phyloP scores from a whole-genome alignment of 2,113 vertebrate genomes.

The Australoheros scitulus region DNA sequence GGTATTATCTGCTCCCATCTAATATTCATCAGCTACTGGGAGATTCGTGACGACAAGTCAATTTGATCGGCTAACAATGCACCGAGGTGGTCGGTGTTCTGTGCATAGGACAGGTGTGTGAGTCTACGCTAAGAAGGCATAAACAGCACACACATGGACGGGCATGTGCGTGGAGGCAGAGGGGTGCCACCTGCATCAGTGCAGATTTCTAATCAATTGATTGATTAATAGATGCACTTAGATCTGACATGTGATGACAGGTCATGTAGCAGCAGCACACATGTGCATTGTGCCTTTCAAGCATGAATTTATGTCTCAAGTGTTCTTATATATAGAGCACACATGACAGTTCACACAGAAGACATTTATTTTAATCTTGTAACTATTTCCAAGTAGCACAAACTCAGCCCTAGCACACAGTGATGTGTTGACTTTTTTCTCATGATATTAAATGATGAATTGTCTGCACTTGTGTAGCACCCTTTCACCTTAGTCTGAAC shows the following conservation, averaged over 20 bases:
- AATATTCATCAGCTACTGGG: conserved; percentile 76
- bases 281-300: not conserved
- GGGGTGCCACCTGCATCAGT: not conserved
- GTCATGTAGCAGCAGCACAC: conserved; percentile 12
- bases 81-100: conserved; percentile 46
- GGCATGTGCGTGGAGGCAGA: conserved; percentile 41
- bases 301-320: not conserved
- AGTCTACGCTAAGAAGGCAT: conserved; percentile 14
- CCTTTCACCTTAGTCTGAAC: no score
- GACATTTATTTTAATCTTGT: not conserved
- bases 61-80: conserved; percentile 62
- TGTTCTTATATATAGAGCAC: conserved; percentile 9
- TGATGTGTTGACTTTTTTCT: no score
- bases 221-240: not conserved
- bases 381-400: not conserved
- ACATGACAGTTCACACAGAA: not conserved
- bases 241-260: conserved; percentile 22
- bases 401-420: not conserved
- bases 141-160: conserved; percentile 36
- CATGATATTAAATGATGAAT: no score
- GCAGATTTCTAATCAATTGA: not conserved
- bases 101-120: conserved; percentile 15
- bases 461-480: no score
- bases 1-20: conserved; percentile 68
- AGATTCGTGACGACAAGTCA: conserved; percentile 65